Conservation (phyloP, 2,797 vertebrate species). For the Premnoplex brunnescens region DNA sequence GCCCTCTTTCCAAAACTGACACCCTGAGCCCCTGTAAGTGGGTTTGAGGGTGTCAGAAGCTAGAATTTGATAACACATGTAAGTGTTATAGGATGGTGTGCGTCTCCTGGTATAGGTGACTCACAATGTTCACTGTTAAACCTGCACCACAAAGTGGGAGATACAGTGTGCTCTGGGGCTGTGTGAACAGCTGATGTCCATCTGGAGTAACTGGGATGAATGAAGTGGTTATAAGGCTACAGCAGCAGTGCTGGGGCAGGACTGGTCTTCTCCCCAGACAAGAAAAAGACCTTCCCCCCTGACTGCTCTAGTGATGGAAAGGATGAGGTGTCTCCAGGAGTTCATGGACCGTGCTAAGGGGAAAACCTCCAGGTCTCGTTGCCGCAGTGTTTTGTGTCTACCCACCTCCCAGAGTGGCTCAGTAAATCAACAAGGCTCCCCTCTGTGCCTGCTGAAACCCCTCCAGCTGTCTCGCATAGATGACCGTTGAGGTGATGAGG, state of each 20-base stretch:
- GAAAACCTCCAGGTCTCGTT: not conserved
- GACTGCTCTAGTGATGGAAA: not conserved
- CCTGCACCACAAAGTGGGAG: not conserved
- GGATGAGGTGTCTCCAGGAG: not conserved
- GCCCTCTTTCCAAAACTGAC: not conserved
- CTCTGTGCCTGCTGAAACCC: not conserved
- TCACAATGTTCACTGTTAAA: not conserved
- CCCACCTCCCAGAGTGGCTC: not conserved
- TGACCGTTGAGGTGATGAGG: not conserved
- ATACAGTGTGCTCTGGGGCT: not conserved
- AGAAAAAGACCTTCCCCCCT: not conserved
- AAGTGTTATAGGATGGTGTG: not conserved
- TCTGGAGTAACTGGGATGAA: not conserved
- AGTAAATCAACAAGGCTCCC: conserved; percentile 1
- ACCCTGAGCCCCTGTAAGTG: not conserved
- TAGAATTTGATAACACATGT: not conserved
- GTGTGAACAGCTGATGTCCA: not conserved
- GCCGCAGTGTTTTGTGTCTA: not conserved
- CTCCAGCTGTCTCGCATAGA: not conserved
- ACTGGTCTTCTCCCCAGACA: not conserved
- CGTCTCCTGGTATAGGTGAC: not conserved
- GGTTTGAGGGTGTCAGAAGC: not conserved
- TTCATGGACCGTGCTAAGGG: not conserved
- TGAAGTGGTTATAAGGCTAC: not conserved
- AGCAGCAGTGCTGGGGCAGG: not conserved